A percentile compares a stretch with the other conserved stretches of the same genome.
Conservation (phyloP, 1,140 invertebrate species). For the Melipona quadrifasciata region DNA sequence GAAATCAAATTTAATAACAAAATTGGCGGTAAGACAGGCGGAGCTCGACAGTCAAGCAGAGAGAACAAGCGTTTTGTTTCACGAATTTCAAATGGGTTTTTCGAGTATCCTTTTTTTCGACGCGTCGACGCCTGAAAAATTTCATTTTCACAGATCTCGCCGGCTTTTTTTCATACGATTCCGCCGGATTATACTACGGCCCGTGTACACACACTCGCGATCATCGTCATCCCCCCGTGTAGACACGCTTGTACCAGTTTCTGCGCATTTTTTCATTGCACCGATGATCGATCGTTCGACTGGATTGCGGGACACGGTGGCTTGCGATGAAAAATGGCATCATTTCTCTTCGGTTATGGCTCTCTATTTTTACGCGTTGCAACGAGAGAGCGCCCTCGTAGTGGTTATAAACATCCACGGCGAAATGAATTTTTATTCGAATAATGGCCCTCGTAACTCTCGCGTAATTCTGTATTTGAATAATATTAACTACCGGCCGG, state of each 20-base stretch:
- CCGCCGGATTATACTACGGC: neutral
- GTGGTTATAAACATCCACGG: neutral
- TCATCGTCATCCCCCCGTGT: neutral
- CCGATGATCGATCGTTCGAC: slow-evolving; percentile 21
- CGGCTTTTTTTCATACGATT: neutral
- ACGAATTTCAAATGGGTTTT: neutral
- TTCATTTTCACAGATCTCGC: slow-evolving; percentile 3
- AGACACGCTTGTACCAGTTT: neutral
- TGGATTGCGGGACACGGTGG: slow-evolving; percentile 3
- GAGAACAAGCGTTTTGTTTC: neutral
- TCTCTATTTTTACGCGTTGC: neutral
- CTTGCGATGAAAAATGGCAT: slow-evolving; percentile 1
- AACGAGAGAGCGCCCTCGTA: neutral
- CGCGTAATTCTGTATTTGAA: neutral
- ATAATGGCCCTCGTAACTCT: neutral
- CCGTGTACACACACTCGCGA: neutral
- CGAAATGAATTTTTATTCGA: slow-evolving; percentile 13
- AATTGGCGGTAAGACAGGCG: neutral
- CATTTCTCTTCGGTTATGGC: slow-evolving; percentile 20
- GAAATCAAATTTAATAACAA: neutral
- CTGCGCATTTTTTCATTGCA: slow-evolving; percentile 6
- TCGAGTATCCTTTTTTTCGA: neutral
- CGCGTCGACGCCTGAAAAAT: neutral
- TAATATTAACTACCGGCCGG: neutral
- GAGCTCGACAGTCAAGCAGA: neutral